A percentile compares a stretch with the other conserved stretches of the same genome.
These are phyloP conservation scores for Spongia lamella DNA, from an alignment of 37 sponge, comb jelly and placozoan genomes.

Conservation along the genomic window DNA sequence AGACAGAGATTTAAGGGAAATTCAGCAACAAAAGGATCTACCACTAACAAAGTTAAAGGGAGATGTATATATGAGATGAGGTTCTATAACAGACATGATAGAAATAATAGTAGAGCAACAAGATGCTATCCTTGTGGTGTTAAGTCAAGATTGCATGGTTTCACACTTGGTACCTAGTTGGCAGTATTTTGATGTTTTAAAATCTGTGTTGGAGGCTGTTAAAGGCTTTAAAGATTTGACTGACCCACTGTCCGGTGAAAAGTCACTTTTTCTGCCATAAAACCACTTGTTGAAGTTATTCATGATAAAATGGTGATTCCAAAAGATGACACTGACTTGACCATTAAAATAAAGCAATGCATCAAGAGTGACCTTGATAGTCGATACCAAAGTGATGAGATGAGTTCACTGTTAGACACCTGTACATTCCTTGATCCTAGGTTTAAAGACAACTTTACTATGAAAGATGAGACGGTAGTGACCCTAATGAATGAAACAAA, in stretches of 20 bases:
- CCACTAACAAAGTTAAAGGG: conserved; percentile 7
- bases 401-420: conserved; percentile 6
- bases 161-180: conserved; percentile 33
- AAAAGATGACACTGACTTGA: conserved; percentile 23
- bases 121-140: conserved; percentile 23
- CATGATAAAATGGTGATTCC: neutral
- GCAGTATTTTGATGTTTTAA: conserved; percentile 33
- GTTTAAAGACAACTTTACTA: neutral
- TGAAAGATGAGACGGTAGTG: too few species aligned
- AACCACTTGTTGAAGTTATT: conserved; percentile 7
- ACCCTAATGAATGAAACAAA: too few species aligned
- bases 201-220: conserved; percentile 9
- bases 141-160: conserved; percentile 20
- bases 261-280: conserved; percentile 22
- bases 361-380: conserved; percentile 17
- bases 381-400: conserved; percentile 5
- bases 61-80: conserved; percentile 32
- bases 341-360: conserved; percentile 16
- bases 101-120: conserved; percentile 19
- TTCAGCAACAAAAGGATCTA: conserved; percentile 3
- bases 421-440: conserved; percentile 27
- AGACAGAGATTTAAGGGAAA: conserved; percentile 1
- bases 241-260: conserved; percentile 37
- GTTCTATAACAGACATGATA: conserved; percentile 11
- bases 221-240: conserved; percentile 20